phyloP scores from a whole-genome alignment of 2,113 vertebrate genomes.

The Aythya baeri region DNA sequence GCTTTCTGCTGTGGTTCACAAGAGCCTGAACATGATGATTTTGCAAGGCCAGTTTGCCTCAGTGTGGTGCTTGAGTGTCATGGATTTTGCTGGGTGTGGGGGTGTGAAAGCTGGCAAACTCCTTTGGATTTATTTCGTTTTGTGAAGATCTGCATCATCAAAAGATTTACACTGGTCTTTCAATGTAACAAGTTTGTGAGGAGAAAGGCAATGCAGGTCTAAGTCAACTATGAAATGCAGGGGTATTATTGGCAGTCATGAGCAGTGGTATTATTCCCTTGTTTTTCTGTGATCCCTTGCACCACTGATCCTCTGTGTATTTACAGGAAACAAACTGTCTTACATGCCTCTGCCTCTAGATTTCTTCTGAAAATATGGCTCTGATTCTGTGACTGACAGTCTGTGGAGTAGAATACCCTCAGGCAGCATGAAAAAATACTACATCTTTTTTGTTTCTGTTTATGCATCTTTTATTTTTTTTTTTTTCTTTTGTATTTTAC shows the following conservation, averaged over 20 bases:
- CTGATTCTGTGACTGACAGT: accelerated
- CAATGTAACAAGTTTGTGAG: not conserved
- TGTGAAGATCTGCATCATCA: not conserved
- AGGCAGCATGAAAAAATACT: not conserved
- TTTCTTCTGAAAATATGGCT: not conserved
- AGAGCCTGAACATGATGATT: not conserved
- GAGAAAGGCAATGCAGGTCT: not conserved
- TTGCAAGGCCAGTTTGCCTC: not conserved
- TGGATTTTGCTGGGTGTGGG: not conserved
- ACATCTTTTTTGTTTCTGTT: not conserved
- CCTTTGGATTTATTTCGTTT: not conserved
- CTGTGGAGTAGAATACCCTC: not conserved
- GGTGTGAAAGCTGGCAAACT: not conserved
- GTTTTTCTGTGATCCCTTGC: not conserved
- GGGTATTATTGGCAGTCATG: not conserved
- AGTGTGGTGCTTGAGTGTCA: not conserved
- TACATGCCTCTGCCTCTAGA: not conserved
- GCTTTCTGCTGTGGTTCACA: not conserved
- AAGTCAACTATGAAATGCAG: accelerated
- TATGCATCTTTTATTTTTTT: not conserved
- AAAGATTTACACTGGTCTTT: not conserved
- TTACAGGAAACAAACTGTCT: not conserved
- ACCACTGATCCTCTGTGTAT: accelerated
- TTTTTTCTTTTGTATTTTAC: not conserved
- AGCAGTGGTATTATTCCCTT: not conserved